A percentile compares a stretch with the other conserved stretches of the same genome.
Evolutionary conservation across 2,888 invertebrate species (phyloP).

Genomic region (Eulithis prunata): DNA sequence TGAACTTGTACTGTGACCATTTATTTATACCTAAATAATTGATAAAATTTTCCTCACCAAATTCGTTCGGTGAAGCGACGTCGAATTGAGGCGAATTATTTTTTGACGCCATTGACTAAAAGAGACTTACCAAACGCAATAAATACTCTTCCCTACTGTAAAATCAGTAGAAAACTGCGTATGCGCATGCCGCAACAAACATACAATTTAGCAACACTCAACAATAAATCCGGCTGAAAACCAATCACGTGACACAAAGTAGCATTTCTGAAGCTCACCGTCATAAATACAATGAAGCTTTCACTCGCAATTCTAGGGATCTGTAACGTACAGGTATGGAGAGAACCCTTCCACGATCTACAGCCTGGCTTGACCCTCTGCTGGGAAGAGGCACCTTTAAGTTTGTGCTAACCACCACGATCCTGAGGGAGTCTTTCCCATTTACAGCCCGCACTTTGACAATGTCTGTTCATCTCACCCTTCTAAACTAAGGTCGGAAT

Average conservation of each 20-base stretch:
- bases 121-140: too few relatives aligned
- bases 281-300: slow-evolving; percentile 49
- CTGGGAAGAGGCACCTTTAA: too few relatives aligned
- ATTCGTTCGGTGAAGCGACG: too few relatives aligned
- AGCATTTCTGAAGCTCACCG: slow-evolving; percentile 24
- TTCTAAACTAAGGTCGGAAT: too few relatives aligned
- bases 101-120: too few relatives aligned
- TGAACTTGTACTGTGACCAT: slow-evolving; percentile 11
- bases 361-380: too few relatives aligned
- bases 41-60: background rate
- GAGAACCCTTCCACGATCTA: background rate
- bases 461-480: too few relatives aligned
- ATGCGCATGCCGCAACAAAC: slow-evolving; percentile 17
- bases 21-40: background rate
- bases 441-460: too few relatives aligned
- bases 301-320: slow-evolving; percentile 33
- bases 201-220: slow-evolving; percentile 9
- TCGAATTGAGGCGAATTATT: too few relatives aligned
- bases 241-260: slow-evolving; percentile 24
- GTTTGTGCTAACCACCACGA: too few relatives aligned
- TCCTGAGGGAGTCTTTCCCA: too few relatives aligned
- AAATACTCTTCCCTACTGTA: too few relatives aligned
- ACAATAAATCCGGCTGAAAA: slow-evolving; percentile 25
- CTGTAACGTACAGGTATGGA: background rate
- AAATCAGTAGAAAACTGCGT: slow-evolving; percentile 4